Base-by-base conservation (phyloP, 2,888 invertebrate genomes). In the Malthinus seriepunctatus region DNA sequence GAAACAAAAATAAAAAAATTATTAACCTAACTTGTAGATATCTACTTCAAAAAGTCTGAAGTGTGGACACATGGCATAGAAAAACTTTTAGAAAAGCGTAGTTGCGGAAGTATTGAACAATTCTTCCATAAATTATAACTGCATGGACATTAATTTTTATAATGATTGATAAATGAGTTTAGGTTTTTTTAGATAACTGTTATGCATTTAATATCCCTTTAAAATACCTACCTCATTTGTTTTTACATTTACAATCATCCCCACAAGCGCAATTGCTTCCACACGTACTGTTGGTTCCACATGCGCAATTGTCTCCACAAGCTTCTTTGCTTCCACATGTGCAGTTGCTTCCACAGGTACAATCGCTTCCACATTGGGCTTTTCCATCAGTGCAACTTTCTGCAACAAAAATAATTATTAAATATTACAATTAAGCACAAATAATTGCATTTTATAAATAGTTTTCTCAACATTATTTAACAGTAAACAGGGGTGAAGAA, bases 271-370 rank as follows among this genome's bases (percentile, higher is more conserved):
- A 85, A 69, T 76, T 78, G 3, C 78, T 73, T 38, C 84, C 83
- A 72, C 84, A 85, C 84, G 83, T 83, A 79, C 84, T 85, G 69
- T 76, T 78, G 3, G 78, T 73, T 38, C 84, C 83, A 72, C 84
- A 85, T 33, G 78, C 76, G 69, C 85, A 85, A 62, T 83, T 83
- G 55, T 81, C 85, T 85, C n/a, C n/a, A n/a, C n/a, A n/a, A n/a
- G n/a, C n/a, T n/a, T n/a, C n/a, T n/a, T n/a, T n/a, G n/a, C n/a
- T n/a, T n/a, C n/a, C n/a, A n/a, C n/a, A n/a, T n/a, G n/a, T 79
- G 77, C 85, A 85, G 69, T 73, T 79, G 10, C 82, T 82, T 54
- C 84, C 84, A 73, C 84, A 85, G 44, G 83, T 83, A 79, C 84
- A 85, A 69, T 76, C 78, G 3, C 78, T 73, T 38, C 84, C 83